Base-by-base conservation (phyloP, 23 tunicate genomes). In the Trididemnum miniatum region DNA sequence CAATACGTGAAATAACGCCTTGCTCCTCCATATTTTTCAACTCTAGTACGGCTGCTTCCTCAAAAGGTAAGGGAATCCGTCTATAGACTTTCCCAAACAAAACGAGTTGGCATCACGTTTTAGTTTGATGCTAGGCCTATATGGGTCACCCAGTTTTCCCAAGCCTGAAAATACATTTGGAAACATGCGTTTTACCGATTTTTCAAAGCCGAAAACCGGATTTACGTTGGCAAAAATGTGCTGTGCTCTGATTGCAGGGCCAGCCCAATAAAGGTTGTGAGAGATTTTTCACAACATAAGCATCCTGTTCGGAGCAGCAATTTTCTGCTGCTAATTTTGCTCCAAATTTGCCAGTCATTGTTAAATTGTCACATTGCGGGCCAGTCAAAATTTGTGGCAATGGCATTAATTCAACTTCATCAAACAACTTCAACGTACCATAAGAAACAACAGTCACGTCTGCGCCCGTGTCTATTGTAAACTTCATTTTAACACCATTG, bases 81-180 rank as follows among this genome's bases (percentile, higher is more conserved):
- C 82, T n/a, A n/a, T 35, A 25, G 88, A 82, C 28, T 76, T 76
- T 20, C 49, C 20, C 78, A 86, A 30, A 31, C 90, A 86, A 57
- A 65, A 80, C 28, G 90, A 49, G 23, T 80, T 71, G 12, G 80
- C 84, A n/a, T n/a, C n/a, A n/a, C n/a, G n/a, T n/a, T 7, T 71
- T 33, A 24, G 59, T 36, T 86, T 86, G 66, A 28, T 63, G 31
- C 32, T 32, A 32, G n/a, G 31, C 3, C 38, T 65, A 29, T 35
- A 80, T 15, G 57, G 24, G 15, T 80, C 59, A 22, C 59, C 59
- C 35, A 80, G 34, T 35, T 80, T 80, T 25, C 75, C 84, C 51
- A 80, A 64, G n/a, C 84, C 84, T 37, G 74, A 52, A 65, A 80
- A 80, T 1, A 80, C 54, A 5, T 34, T 34, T 20, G 74, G 73